These are phyloP conservation scores for Tupaia tana DNA, from an alignment of 2,113 vertebrate species.

Conservation along the genomic window DNA sequence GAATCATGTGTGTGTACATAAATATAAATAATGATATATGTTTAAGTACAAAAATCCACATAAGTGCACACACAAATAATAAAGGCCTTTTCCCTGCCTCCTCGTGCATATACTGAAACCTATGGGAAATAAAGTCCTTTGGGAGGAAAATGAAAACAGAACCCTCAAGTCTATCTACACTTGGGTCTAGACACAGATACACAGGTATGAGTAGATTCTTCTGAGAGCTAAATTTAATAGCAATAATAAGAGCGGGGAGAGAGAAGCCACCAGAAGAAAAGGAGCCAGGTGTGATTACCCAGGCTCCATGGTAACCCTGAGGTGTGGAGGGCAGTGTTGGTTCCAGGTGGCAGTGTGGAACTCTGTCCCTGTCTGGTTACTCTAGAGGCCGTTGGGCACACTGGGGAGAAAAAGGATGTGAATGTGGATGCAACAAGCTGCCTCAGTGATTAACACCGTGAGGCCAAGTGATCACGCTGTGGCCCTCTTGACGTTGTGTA, in stretches of 20 bases:
- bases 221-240: background rate
- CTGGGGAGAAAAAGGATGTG: background rate
- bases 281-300: background rate
- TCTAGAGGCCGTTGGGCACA: background rate
- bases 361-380: background rate
- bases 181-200: background rate
- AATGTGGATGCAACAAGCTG: background rate
- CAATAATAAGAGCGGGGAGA: background rate
- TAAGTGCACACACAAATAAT: background rate
- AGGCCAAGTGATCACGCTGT: background rate
- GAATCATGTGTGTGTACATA: background rate
- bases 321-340: background rate
- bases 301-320: background rate
- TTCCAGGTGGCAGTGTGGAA: background rate
- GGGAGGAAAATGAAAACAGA: background rate
- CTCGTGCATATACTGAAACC: background rate
- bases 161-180: background rate
- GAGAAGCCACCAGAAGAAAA: background rate
- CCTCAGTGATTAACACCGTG: background rate
- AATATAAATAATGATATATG: background rate
- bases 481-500: background rate
- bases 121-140: background rate
- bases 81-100: background rate
- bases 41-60: background rate
- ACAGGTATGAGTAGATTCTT: background rate